Base-by-base conservation (phyloP, 1,140 invertebrate species). In the Neodiprion pinetum region DNA sequence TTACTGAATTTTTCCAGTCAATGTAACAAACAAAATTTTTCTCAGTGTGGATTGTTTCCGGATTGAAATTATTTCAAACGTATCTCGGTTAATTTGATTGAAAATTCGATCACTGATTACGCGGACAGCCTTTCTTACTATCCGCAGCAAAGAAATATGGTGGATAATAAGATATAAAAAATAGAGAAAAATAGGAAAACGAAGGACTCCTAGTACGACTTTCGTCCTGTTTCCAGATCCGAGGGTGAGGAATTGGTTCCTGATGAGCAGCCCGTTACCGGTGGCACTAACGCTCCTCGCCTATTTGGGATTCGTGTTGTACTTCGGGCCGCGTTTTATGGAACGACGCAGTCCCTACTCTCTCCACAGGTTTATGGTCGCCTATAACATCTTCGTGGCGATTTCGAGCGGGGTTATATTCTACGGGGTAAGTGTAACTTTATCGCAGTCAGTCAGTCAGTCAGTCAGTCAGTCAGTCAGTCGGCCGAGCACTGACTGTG, bases 221-320 rank as follows among this genome's bases (percentile, higher is more conserved):
- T 92, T 91, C 91, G 81, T 88, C 10, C 70, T 67, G 48, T 74
- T 90, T 88, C 69, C 83, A 95, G 95, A 96, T 91, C 91, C 92
- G 53, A 91, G 96, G 81, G 95, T 96, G 76, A 93, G 93, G 79
- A 91, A 95, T 82, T 96, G 95, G 94, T 90, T 92, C 28, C 80
- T 94, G 14, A 93, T 94, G 92, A 83, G 87, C 65, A 89, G 89
- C 69, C 92, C 92, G 28, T 84, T 89, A 74, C 91, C 92, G 21
- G 87, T 93, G 2, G 74, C 90, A 23, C 77, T 86, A 28, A 87
- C 92, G 78, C 87, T 89, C 74, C 75, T 91, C 11, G 83, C 85
- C 65, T 93, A 92, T 78, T 85, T 92, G 66, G 79, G 87, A 40
- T 89, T 92, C 66, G 91, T 93, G n/a, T 87, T 91, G 75, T 87